Percentiles rank a stretch among this genome's conserved stretches.
These are phyloP conservation scores for Petrocephalus microphthalmus DNA, from an alignment of 2,113 vertebrate species.

Conservation along the genomic window DNA sequence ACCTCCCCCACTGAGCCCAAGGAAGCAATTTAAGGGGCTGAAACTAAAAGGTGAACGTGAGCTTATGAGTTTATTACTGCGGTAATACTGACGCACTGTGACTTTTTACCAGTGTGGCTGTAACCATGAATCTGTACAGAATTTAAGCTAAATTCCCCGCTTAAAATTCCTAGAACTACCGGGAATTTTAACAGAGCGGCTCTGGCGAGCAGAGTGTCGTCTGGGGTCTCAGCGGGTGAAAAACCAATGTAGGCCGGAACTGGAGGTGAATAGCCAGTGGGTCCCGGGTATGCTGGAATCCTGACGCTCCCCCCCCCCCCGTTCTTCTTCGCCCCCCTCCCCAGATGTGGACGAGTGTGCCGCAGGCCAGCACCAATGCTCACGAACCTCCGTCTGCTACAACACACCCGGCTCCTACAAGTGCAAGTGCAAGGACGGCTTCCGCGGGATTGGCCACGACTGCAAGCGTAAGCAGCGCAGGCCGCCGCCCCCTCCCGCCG, in stretches of 20 bases:
- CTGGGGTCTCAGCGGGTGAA: background rate
- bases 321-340: background rate
- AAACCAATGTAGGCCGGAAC: background rate
- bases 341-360: conserved; percentile 89
- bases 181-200: background rate
- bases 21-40: background rate
- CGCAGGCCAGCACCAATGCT: conserved; percentile 73
- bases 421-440: conserved; percentile 90
- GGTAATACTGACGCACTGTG: background rate
- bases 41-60: background rate
- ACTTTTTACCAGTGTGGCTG: background rate
- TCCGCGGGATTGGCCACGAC: conserved; percentile 70
- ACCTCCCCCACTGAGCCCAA: background rate
- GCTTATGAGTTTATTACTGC: background rate
- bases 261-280: background rate
- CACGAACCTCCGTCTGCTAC: conserved; percentile 75
- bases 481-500: background rate
- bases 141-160: background rate
- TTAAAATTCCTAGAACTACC: background rate
- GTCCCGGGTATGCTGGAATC: background rate
- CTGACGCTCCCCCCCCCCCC: background rate
- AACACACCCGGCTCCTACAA: conserved; percentile 87
- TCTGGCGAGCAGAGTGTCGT: background rate
- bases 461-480: conserved; percentile 74
- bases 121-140: background rate